phyloP scores from a whole-genome alignment of 2,797 vertebrate species.

The Lutjanus argentimaculatus region DNA sequence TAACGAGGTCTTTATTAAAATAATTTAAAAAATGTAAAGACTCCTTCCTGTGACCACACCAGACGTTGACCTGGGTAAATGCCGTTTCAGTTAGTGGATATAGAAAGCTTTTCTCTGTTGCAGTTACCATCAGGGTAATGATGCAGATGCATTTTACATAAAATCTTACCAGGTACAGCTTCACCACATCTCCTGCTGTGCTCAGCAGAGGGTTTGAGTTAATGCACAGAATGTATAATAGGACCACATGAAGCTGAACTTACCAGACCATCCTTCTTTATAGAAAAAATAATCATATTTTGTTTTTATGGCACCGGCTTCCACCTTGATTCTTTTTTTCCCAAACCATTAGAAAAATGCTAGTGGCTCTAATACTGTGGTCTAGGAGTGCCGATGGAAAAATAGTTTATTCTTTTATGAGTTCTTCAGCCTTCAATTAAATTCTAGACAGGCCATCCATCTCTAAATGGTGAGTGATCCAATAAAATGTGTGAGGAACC shows the following conservation, averaged over 20 bases:
- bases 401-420: background rate
- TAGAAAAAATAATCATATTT: background rate
- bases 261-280: background rate
- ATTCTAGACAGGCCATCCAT: background rate
- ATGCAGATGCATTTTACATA: conserved; percentile 3
- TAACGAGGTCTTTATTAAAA: background rate
- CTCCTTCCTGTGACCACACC: background rate
- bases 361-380: background rate
- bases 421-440: background rate
- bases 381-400: background rate
- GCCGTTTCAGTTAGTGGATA: background rate
- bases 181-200: background rate
- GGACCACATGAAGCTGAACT: background rate
- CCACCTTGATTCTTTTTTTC: background rate
- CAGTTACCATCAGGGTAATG: conserved; percentile 10
- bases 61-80: background rate
- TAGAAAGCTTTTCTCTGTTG: conserved; percentile 11
- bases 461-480: background rate
- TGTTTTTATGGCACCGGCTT: background rate
- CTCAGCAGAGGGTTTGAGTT: background rate
- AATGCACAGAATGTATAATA: background rate
- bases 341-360: background rate
- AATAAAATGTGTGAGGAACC: background rate
- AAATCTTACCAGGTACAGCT: conserved; percentile 10
- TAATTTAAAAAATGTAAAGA: background rate